A percentile compares a stretch with the other conserved stretches of the same genome.
These are phyloP conservation scores for Empis stercorea DNA, from an alignment of 2,888 invertebrate genomes.

Conservation along the genomic window DNA sequence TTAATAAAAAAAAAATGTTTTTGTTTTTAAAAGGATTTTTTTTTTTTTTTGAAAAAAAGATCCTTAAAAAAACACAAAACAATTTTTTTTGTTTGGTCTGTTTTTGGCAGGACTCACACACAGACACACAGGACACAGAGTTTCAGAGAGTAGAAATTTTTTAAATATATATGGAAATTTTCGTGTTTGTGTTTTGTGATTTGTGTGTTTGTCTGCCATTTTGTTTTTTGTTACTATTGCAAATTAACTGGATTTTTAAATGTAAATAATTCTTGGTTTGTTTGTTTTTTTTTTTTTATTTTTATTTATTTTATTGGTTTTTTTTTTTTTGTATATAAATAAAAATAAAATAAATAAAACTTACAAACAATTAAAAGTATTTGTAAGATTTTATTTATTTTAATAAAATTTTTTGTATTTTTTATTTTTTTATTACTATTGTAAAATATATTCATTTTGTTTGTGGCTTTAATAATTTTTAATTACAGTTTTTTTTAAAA, in stretches of 20 bases:
- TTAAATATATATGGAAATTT: too few relatives aligned
- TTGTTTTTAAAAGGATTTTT: not conserved
- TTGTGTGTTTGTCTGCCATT: not conserved
- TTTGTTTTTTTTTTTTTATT: slow-evolving; percentile 1
- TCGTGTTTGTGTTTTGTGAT: not conserved
- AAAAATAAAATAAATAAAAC: slow-evolving; percentile 13
- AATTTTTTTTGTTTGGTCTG: not conserved
- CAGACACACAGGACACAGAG: too few relatives aligned
- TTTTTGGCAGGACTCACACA: too few relatives aligned
- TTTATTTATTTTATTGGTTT: slow-evolving; percentile 7
- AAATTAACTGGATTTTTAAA: slow-evolving; percentile 23
- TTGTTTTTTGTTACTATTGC: slow-evolving; percentile 20
- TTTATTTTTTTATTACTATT: slow-evolving; percentile 21
- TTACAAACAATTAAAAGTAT: slow-evolving; percentile 23
- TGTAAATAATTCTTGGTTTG: slow-evolving; percentile 9
- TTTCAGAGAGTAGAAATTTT: too few relatives aligned
- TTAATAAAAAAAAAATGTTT: too few relatives aligned
- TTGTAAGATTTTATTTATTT: slow-evolving; percentile 20
- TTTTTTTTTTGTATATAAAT: slow-evolving; percentile 19
- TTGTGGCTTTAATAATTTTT: not conserved
- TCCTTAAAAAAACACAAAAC: not conserved
- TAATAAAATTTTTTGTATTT: slow-evolving; percentile 16
- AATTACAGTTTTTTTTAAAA: slow-evolving; percentile 7
- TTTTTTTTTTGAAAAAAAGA: not conserved
- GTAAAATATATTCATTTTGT: slow-evolving; percentile 21